Conservation (phyloP, 2,113 vertebrate species). For the Erythrocercus mccallii region DNA sequence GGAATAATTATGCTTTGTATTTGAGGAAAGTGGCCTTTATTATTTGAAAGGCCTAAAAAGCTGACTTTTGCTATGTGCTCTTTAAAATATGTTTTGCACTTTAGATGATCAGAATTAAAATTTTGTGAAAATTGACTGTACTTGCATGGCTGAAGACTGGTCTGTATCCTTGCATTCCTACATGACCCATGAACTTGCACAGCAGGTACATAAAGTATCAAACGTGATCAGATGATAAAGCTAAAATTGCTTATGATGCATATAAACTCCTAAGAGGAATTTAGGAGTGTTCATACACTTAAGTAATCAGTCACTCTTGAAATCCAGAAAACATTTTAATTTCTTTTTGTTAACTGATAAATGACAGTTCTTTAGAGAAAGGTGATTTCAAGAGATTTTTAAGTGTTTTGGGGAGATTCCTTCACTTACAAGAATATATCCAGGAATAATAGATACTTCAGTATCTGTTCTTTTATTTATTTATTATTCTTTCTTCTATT, state of each 20-base stretch:
- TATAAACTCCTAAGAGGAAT: neutral
- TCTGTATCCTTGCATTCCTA: neutral
- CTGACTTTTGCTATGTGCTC: neutral
- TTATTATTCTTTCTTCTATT: no score
- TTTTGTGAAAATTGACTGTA: neutral
- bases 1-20: neutral
- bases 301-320: neutral
- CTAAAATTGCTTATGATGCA: neutral
- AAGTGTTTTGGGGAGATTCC: neutral
- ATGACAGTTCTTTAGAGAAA: neutral
- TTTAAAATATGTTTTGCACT: neutral
- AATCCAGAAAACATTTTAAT: neutral
- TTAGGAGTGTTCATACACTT: neutral
- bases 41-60: neutral
- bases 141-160: neutral
- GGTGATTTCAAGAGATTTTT: neutral
- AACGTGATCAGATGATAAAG: neutral
- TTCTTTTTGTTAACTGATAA: neutral
- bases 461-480: no score
- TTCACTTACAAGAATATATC: accelerated
- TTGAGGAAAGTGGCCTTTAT: neutral
- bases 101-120: neutral
- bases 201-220: neutral
- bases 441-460: neutral
- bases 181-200: neutral